These are phyloP conservation scores for Riptortus pedestris DNA, from an alignment of 1,140 invertebrate species.

Conservation along the genomic window DNA sequence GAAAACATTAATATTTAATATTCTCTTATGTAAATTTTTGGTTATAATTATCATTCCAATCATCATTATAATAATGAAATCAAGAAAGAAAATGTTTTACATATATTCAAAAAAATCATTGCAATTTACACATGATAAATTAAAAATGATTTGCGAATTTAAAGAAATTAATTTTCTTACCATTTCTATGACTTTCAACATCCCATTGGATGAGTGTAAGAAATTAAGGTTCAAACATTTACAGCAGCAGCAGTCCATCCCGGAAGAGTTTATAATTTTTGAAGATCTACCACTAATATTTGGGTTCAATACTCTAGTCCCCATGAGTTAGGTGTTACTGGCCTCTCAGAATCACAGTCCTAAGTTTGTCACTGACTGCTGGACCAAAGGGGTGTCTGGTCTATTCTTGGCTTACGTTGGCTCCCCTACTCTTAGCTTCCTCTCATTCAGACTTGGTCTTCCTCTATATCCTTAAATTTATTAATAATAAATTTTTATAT, in stretches of 20 bases:
- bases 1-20: no score
- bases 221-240: conserved; percentile 67
- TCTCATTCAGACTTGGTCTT: no score
- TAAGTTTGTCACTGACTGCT: not conserved
- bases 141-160: not conserved
- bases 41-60: not conserved
- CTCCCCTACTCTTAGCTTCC: no score
- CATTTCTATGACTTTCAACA: conserved; percentile 62
- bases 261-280: not conserved
- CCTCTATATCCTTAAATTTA: no score
- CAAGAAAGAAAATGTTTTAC: not conserved
- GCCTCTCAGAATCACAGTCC: no score
- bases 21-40: no score
- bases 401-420: no score
- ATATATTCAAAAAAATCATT: not conserved
- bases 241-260: conserved; percentile 40
- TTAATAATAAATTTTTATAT: no score
- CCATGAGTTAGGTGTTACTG: no score
- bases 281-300: no score
- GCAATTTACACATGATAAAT: not conserved
- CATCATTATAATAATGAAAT: not conserved
- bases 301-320: no score
- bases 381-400: not conserved
- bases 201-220: conserved; percentile 52
- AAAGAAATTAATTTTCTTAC: conserved; percentile 39